phyloP scores from a whole-genome alignment of 2,797 vertebrate genomes.

The Sebastes paucispinis region DNA sequence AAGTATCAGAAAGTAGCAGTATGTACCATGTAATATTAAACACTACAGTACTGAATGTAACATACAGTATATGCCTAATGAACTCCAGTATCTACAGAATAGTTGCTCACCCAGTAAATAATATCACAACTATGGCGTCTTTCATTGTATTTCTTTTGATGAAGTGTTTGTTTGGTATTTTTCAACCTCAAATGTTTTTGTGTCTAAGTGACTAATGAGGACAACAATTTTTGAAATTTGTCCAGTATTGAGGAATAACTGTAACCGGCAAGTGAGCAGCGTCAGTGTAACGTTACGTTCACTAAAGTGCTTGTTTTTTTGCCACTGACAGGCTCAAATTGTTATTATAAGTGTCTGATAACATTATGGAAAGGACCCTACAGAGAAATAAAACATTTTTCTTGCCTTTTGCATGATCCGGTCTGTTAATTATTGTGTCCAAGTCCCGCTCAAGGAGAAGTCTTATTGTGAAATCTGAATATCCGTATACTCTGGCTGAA shows the following conservation, averaged over 20 bases:
- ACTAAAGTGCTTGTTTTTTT: background rate
- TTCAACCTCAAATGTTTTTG: background rate
- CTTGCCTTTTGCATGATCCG: background rate
- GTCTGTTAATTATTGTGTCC: background rate
- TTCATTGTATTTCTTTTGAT: background rate
- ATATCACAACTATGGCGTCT: background rate
- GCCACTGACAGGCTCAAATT: background rate
- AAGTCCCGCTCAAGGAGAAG: background rate
- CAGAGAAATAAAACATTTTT: background rate
- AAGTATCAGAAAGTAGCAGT: background rate
- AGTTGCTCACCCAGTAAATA: conserved; percentile 18
- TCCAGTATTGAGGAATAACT: background rate
- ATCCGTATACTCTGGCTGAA: background rate
- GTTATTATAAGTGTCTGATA: background rate
- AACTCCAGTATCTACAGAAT: background rate
- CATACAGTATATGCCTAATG: background rate
- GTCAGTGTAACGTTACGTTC: too few relatives aligned
- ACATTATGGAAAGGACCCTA: background rate
- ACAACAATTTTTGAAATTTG: background rate
- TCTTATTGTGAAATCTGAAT: background rate
- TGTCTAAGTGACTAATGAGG: background rate
- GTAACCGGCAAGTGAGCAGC: too few relatives aligned
- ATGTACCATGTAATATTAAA: conserved; percentile 17
- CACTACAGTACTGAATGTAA: conserved; percentile 47
- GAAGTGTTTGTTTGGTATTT: background rate